Evolutionary conservation across 2,888 invertebrate species (phyloP), one percentile per base, ranked within the genome.

Genomic region (Idaea biselata): DNA sequence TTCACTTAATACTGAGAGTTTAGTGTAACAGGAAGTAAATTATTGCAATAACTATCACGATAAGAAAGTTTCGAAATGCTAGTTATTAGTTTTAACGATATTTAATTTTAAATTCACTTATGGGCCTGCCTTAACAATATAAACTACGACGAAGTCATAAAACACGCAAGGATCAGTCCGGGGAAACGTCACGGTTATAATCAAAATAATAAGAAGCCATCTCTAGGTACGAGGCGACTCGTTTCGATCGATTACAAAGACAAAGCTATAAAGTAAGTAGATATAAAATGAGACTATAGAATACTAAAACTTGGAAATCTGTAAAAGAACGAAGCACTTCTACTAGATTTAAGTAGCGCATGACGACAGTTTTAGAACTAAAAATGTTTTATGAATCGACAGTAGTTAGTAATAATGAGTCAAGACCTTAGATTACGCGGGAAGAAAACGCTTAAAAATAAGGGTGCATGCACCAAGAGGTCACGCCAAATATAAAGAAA

Each of bases 401-500:
- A 82, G 72, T 44, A 44, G 44, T 44, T 44, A 44, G 44, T 44
- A 44, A 44, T 44, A 65, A 77, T 67, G 75, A 74, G 71, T 73
- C 72, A 76, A 78, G 70, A 78, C 76, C 66, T 79, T 73, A 67
- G 75, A 69, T 74, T 81, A 79, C 77, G 79, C 78, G 77, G 75
- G 77, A 14, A 56, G 56, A 18, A 75, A 75, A 84, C 79, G 81
- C 85, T 85, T 87, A 84, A 82, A 73, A 75, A 80, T 87, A 85
- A 79, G 78, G 86, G 87, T 82, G 78, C 93, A 93, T 93, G 93
- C 93, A 88, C 93, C 93, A 92, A 93, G 93, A 93, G 84, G 93
- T 91, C 93, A 93, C 93, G 93, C 93, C 93, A 93, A 90, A 85
- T 84, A 87, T 87, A 87, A 79, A 71, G 70, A 65, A 68, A 75